Conservation (phyloP, 2,113 vertebrate species). For the Festucalex cinctus region DNA sequence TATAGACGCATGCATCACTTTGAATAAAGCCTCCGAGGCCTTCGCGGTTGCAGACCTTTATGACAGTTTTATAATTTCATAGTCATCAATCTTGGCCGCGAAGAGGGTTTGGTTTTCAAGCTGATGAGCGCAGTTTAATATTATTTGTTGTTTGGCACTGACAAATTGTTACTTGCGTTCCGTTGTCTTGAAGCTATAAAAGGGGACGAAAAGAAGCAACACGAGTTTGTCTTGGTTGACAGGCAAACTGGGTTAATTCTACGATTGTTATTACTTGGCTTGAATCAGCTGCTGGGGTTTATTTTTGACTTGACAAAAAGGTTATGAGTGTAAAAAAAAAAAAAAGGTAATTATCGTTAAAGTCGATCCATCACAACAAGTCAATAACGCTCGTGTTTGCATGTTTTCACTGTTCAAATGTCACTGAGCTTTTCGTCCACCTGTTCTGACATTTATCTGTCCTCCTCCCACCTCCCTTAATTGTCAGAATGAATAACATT, state of each 20-base stretch:
- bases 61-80: conserved; percentile 26
- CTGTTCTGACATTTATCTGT: conserved; percentile 8
- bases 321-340: background rate
- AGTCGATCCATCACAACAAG: background rate
- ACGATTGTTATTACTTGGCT: background rate
- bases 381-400: background rate
- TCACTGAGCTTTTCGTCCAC: background rate
- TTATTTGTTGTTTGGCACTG: conserved; percentile 17
- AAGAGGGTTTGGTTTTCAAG: conserved; percentile 23
- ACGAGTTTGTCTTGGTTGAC: background rate
- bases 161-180: conserved; percentile 4
- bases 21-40: conserved; percentile 15
- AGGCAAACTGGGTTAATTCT: background rate
- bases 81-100: conserved; percentile 20
- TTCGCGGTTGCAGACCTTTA: conserved; percentile 1
- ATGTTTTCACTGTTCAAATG: conserved; percentile 7
- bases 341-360: background rate
- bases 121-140: conserved; percentile 25
- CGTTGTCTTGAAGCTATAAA: conserved; percentile 8
- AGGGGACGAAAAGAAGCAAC: background rate
- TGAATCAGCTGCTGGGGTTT: background rate
- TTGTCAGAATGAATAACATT: conserved; percentile 10
- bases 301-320: background rate
- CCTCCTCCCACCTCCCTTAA: background rate
- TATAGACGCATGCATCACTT: conserved; percentile 24